Evolutionary conservation across 2,113 vertebrate genomes (phyloP).

Genomic region (human (Homo sapiens)): GRCh38 chr13:31444501-31445000

Average conservation of each 20-base stretch:
- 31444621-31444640: neutral
- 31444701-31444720: neutral
- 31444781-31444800: neutral
- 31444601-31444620: neutral
- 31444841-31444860: neutral
- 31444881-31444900: neutral
- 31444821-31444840: neutral
- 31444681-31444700: neutral
- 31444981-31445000: neutral
- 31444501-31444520: neutral
- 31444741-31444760: neutral
- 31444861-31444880: neutral
- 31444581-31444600: neutral
- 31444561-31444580: neutral
- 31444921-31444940: neutral
- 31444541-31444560: neutral
- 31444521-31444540: neutral
- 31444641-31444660: neutral
- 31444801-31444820: neutral
- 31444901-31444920: neutral
- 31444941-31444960: neutral
- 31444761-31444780: neutral
- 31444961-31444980: neutral
- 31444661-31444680: neutral
- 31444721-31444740: neutral